Base-by-base conservation (phyloP, 2,888 invertebrate species). In the Nymphalis c-album region DNA sequence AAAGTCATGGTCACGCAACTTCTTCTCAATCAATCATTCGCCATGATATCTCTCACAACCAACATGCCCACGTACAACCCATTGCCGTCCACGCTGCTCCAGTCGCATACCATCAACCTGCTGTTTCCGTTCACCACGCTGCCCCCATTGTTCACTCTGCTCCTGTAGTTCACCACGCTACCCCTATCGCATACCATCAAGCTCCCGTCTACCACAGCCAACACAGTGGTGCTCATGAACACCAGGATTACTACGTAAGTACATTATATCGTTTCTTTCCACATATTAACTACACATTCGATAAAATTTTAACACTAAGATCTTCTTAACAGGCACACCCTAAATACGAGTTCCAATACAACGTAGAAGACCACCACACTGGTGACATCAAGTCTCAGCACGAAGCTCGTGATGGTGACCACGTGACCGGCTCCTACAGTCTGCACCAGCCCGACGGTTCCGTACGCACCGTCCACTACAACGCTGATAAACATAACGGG, bases 401-500 rank as follows among this genome's bases (percentile, higher is more conserved):
- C 80, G 94, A 94, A 76, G 85, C 92, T n/a, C 90, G 93, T 63
- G 93, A 94, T 78, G 95, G 95, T 7, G 93, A 95, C 76, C 93
- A 93, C 47, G 95, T 95, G 71, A 93, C 93, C 81, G 95, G 95
- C 55, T 94, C 94, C 78, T 95, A 95, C 85, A 93, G 93, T 35
- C 86, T 94, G 57, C 93, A 94, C 48, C 94, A 94, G 74, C 93
- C 94, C 40, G 93, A 93, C 67, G 94, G 94, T 75, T 93, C 93
- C 73, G 83, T 94, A 70, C 91, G 94, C 74, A 94, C 93, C 53
- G 94, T 94, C 73, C 90, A 94, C 84, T 94, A 94, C 83, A 92
- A 90, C 70, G 94, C 94, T 72, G 94, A 94, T 73, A 91, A 92
- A 73, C 93, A 93, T 76, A 92, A 88, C 75, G 94, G 94, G 88